Evolutionary conservation across 2,888 invertebrate species (phyloP).

Genomic region (Tinea semifulvella): DNA sequence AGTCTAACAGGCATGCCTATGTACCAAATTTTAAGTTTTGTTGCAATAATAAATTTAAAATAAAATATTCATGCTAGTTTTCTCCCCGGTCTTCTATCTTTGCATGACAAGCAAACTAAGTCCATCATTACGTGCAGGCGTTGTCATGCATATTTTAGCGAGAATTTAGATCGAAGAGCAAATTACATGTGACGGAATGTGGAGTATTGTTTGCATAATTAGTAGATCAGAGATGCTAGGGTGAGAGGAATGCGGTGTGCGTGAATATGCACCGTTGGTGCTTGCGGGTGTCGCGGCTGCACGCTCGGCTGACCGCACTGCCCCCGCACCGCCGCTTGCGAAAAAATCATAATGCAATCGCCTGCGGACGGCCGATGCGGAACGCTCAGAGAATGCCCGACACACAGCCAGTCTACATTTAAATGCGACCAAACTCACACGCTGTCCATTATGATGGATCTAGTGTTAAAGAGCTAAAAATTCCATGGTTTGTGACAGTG

Average conservation of each 20-base stretch:
- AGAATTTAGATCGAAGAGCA: neutral
- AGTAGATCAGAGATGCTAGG: constrained; percentile 20
- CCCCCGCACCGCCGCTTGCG: constrained; percentile 53
- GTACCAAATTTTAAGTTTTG: no score
- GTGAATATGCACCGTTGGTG: constrained; percentile 17
- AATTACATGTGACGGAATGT: neutral
- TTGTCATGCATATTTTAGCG: no score
- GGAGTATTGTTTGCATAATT: constrained; percentile 22
- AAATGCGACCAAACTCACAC: constrained; percentile 64
- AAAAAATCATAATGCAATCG: constrained; percentile 66
- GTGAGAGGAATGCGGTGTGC: constrained; percentile 27
- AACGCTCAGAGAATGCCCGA: constrained; percentile 53
- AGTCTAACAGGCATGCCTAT: no score
- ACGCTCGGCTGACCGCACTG: constrained; percentile 51
- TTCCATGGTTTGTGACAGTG: constrained; percentile 24
- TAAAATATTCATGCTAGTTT: no score
- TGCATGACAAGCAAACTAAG: no score
- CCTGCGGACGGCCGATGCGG: constrained; percentile 60
- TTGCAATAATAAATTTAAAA: no score
- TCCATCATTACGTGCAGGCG: no score
- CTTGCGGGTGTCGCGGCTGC: constrained; percentile 48
- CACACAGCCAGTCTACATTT: constrained; percentile 62
- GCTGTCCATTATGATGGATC: constrained; percentile 62
- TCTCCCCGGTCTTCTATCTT: no score
- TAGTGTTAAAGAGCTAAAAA: constrained; percentile 42